Conservation (phyloP, 1,140 invertebrate species). For the Micrasema minimum region DNA sequence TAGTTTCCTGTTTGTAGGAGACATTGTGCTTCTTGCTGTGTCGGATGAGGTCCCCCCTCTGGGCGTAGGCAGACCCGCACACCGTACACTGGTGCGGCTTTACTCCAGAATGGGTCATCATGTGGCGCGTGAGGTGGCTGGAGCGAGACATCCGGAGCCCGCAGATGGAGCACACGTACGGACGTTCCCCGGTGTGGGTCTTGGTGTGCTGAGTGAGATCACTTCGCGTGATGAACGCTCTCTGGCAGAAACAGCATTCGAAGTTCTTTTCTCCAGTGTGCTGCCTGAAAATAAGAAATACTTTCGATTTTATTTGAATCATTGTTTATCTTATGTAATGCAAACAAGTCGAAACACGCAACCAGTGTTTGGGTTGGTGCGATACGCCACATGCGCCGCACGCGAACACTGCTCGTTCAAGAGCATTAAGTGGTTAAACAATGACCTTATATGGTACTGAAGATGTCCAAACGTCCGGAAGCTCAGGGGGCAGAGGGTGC, state of each 20-base stretch:
- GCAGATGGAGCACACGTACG: constrained; percentile 72
- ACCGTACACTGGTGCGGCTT: constrained; percentile 45
- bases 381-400: too few relatives aligned
- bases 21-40: constrained; percentile 41
- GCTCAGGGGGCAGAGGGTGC: constrained; percentile 60
- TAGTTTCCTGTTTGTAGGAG: not conserved
- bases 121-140: constrained; percentile 61
- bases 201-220: constrained; percentile 70
- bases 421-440: too few relatives aligned
- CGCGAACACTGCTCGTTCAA: too few relatives aligned
- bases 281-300: constrained; percentile 59
- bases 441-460: constrained; percentile 69
- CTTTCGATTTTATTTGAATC: too few relatives aligned
- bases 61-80: constrained; percentile 40
- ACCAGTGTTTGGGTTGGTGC: too few relatives aligned
- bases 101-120: constrained; percentile 55
- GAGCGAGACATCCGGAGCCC: constrained; percentile 67
- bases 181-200: constrained; percentile 74
- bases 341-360: too few relatives aligned
- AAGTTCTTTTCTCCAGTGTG: constrained; percentile 74
- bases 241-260: constrained; percentile 66
- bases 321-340: too few relatives aligned
- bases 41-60: constrained; percentile 45
- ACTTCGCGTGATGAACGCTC: constrained; percentile 61
- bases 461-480: constrained; percentile 63